phyloP scores from a whole-genome alignment of 2,888 invertebrate genomes.

The Ceratothoa steindachneri region DNA sequence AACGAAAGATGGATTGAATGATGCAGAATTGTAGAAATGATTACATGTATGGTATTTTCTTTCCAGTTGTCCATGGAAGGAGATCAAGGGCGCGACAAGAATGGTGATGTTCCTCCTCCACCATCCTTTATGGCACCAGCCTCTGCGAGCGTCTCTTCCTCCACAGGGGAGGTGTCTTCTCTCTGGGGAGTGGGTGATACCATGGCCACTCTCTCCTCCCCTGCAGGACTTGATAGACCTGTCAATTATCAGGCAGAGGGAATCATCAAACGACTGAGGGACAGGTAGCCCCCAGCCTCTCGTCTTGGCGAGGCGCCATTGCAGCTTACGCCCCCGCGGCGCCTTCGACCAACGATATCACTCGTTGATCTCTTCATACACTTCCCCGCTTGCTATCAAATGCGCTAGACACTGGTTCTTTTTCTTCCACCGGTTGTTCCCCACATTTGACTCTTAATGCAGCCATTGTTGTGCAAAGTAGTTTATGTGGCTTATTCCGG shows the following conservation, averaged over 20 bases:
- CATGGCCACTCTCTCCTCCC: constrained; percentile 9
- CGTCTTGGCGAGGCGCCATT: not conserved
- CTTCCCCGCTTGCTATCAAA: not conserved
- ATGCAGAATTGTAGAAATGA: no score
- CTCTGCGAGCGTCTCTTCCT: constrained; percentile 39
- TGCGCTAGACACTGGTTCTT: not conserved
- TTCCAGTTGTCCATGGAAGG: constrained; percentile 43
- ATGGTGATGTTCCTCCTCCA: constrained; percentile 87
- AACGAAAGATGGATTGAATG: no score
- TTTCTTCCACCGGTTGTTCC: no score
- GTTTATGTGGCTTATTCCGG: no score
- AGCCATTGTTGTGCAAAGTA: no score
- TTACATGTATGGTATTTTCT: no score
- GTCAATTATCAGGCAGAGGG: constrained; percentile 49
- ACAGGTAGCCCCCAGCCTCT: constrained; percentile 48
- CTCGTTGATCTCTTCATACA: not conserved
- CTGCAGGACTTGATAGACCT: constrained; percentile 39
- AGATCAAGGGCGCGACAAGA: constrained; percentile 69
- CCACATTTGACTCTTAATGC: no score
- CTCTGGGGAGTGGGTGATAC: constrained; percentile 16
- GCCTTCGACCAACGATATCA: not conserved
- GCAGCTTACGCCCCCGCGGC: not conserved
- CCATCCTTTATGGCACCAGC: constrained; percentile 79
- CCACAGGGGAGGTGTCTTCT: constrained; percentile 11
- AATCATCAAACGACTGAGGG: constrained; percentile 49